These are phyloP conservation scores for Ypsolopha sequella DNA, from an alignment of 2,888 invertebrate genomes.

Conservation along the genomic window DNA sequence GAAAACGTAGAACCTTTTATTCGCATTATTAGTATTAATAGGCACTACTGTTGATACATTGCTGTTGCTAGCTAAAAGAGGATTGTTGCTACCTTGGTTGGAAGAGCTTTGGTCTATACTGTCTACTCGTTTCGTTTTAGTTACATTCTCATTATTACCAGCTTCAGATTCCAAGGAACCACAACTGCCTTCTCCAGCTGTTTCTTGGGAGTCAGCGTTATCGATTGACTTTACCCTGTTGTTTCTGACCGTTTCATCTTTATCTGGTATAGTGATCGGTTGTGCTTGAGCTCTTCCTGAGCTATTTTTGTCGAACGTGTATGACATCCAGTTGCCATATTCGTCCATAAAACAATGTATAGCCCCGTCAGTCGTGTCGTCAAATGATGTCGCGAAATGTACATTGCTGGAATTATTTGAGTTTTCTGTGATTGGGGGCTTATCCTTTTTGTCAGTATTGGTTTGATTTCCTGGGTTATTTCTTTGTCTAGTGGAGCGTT, in stretches of 20 bases:
- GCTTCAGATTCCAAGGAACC: conserved; percentile 61
- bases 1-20: conserved; percentile 60
- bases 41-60: conserved; percentile 58
- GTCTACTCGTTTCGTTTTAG: conserved; percentile 48
- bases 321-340: conserved; percentile 86
- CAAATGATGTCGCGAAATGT: conserved; percentile 84
- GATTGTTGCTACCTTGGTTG: conserved; percentile 65
- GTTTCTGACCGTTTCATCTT: conserved; percentile 33
- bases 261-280: conserved; percentile 42
- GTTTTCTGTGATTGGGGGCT: conserved; percentile 30
- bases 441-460: conserved; percentile 34
- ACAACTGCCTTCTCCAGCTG: conserved; percentile 58
- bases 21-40: conserved; percentile 47
- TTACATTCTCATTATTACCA: conserved; percentile 43
- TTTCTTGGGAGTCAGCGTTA: conserved; percentile 47
- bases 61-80: conserved; percentile 55
- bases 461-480: conserved; percentile 40
- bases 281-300: conserved; percentile 61
- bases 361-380: conserved; percentile 86
- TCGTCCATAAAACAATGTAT: conserved; percentile 91
- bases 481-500: conserved; percentile 65
- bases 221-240: conserved; percentile 42
- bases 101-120: conserved; percentile 62
- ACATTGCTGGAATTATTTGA: conserved; percentile 39
- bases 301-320: conserved; percentile 85